phyloP scores from a whole-genome alignment of 2,797 vertebrate species.

The Austrolebias charrua region DNA sequence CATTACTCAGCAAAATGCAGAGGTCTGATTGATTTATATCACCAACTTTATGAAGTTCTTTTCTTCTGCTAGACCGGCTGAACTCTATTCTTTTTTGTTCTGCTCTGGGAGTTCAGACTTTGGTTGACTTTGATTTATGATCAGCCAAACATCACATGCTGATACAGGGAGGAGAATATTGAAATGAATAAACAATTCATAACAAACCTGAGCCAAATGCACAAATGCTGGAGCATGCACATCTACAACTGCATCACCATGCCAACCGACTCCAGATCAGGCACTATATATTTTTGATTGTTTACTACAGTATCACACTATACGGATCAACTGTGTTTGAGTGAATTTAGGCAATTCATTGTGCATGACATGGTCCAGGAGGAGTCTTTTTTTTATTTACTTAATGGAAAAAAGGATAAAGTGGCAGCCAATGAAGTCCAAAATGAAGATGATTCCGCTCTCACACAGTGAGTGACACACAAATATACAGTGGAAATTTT shows the following conservation, averaged over 20 bases:
- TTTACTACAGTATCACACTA: too few relatives aligned
- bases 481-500: too few relatives aligned
- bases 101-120: slow-evolving; percentile 34
- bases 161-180: slow-evolving; percentile 4
- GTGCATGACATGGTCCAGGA: too few relatives aligned
- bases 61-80: slow-evolving; percentile 26
- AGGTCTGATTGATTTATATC: slow-evolving; percentile 48
- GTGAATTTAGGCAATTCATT: too few relatives aligned
- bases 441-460: too few relatives aligned
- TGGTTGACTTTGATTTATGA: slow-evolving; percentile 59
- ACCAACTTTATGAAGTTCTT: slow-evolving; percentile 41
- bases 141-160: slow-evolving; percentile 18
- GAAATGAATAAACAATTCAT: slow-evolving; percentile 13
- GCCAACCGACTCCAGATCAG: too few relatives aligned
- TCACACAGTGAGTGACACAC: too few relatives aligned
- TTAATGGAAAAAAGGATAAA: too few relatives aligned
- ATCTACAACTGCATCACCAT: neutral
- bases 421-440: too few relatives aligned
- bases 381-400: too few relatives aligned
- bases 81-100: slow-evolving; percentile 40
- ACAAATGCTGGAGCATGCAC: neutral
- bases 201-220: slow-evolving; percentile 17
- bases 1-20: slow-evolving; percentile 55
- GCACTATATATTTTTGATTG: too few relatives aligned
- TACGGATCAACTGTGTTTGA: too few relatives aligned